phyloP scores from a whole-genome alignment of 2,797 vertebrate genomes.

The Onychomys leucogaster region DNA sequence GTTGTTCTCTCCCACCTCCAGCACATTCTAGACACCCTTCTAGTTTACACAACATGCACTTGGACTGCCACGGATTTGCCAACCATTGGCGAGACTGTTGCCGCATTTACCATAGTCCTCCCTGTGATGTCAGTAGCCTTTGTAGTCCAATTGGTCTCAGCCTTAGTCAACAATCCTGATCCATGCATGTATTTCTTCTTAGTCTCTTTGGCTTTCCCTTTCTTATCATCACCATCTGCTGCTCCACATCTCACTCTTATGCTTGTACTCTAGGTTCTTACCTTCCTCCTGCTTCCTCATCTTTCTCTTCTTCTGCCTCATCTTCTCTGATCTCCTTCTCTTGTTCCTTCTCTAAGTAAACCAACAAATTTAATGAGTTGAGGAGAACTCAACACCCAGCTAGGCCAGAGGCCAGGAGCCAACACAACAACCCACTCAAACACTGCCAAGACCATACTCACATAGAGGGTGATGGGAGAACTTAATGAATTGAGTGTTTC shows the following conservation, averaged over 20 bases:
- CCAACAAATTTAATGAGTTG: neutral
- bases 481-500: constrained; percentile 95
- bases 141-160: constrained; percentile 97
- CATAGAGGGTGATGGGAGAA: constrained; percentile 82
- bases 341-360: constrained; percentile 95
- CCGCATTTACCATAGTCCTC: constrained; percentile 97
- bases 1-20: neutral
- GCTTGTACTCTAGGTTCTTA: constrained; percentile 91
- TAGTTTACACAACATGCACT: constrained; percentile 83
- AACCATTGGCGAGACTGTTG: constrained; percentile 97
- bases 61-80: constrained; percentile 97
- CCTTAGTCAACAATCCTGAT: constrained; percentile 97
- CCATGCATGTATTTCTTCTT: constrained; percentile 95
- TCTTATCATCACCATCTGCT: constrained; percentile 92
- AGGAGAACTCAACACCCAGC: neutral
- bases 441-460: constrained; percentile 70
- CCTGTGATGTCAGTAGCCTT: constrained; percentile 97
- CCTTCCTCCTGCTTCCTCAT: constrained; percentile 94
- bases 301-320: constrained; percentile 83
- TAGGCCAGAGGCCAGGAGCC: neutral
- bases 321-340: constrained; percentile 95
- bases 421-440: neutral
- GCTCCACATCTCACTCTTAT: constrained; percentile 95
- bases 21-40: neutral
- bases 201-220: constrained; percentile 97